These are phyloP conservation scores for Pomatostomus ruficeps DNA, from an alignment of 2,113 vertebrate species.

Conservation along the genomic window DNA sequence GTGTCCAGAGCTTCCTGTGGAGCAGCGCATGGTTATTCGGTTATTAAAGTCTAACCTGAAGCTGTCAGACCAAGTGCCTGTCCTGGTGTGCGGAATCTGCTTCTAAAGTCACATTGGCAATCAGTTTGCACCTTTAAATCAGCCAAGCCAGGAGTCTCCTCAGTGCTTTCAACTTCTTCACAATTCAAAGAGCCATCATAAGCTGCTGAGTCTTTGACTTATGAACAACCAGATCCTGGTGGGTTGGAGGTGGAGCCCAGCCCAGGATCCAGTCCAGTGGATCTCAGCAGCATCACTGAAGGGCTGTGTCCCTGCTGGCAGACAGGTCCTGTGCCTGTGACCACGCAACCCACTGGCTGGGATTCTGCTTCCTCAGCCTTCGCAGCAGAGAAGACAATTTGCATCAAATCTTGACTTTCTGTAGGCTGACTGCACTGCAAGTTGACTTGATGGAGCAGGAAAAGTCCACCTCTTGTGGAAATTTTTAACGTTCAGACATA, in stretches of 20 bases:
- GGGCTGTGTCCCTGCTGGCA: neutral
- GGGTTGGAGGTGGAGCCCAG: neutral
- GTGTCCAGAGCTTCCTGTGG: neutral
- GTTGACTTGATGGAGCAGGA: neutral
- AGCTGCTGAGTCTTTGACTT: neutral
- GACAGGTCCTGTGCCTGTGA: rapidly evolving
- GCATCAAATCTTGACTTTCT: neutral
- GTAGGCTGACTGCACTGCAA: neutral
- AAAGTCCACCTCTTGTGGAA: neutral
- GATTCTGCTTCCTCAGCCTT: neutral
- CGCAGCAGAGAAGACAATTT: neutral
- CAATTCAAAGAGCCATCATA: neutral
- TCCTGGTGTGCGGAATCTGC: neutral
- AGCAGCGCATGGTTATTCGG: neutral
- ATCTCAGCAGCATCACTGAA: neutral
- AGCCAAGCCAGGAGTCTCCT: neutral
- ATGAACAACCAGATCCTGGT: neutral
- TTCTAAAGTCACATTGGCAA: neutral
- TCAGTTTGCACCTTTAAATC: neutral
- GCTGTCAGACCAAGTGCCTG: neutral
- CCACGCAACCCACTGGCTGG: neutral
- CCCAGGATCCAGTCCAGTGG: neutral
- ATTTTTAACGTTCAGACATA: neutral
- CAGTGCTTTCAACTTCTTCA: neutral
- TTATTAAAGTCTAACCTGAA: neutral